Evolutionary conservation across 2,113 vertebrate species (phyloP), one percentile per base, ranked within the genome.

Genomic region (Dolichallabes microphthalmus): DNA sequence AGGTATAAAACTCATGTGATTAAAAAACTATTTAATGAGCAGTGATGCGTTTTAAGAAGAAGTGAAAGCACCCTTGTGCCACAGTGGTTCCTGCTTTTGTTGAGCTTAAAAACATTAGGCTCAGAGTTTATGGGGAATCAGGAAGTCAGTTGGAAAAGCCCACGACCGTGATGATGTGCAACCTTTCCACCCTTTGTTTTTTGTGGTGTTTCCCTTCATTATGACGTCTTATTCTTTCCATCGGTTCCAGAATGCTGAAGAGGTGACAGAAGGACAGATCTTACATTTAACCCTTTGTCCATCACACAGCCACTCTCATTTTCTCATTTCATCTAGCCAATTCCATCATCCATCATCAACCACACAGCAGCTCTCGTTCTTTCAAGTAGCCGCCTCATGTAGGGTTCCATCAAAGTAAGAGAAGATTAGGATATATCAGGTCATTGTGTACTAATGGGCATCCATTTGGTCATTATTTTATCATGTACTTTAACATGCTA

Each of bases 91-190:
- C 79, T 82, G 79, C 79, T 86, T 82, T 75, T 86, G 79, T 81
- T 86, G 78, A 75, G 55, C 17, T 69, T 81, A 32, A 81, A 81
- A 35, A 19, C n/a, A 2, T 60, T 13, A 74, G 35, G 58, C 71
- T 82, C 15, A 10, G 79, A 78, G 73, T 71, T 71, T 86, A 82
- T 14, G 60, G 79, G 79, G 60, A 64, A 63, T 81, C 80, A 82
- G 85, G 79, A 82, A 86, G 79, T 82, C n/a, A 55, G 69, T 30
- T 86, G 85, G 85, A 82, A 75, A 86, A 86, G 79, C 45, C 79
- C 60, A 82, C 50, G 27, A 50, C 27, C 17, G 13, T 30, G 22
- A 69, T 75, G 85, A 79, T 76, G 79, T 55, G 9, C 53, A 66
- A 66, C 58, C 19, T 86, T 86, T 86, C 58, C 60, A 25, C 20